Evolutionary conservation across 2,888 invertebrate species (phyloP), one percentile per base, ranked within the genome.

Genomic region (Brachyopa scutellaris): DNA sequence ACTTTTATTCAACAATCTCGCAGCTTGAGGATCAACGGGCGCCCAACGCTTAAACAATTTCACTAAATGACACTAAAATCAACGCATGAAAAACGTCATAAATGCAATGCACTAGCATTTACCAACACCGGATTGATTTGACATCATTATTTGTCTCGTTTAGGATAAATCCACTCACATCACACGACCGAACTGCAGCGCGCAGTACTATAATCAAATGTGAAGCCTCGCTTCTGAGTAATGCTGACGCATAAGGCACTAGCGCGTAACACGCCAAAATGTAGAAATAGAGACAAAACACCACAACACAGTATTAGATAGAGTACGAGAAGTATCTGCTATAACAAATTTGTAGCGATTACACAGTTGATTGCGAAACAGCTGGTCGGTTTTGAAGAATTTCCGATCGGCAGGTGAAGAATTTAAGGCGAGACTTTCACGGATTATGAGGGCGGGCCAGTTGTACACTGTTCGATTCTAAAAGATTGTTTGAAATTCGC

Each of bases 261-360:
- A 74, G 80, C 80, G 76, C 76, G 80, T 76, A 80, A 80, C 69
- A 80, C 76, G 74, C 76, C 74, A 80, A 74, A 76, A 74, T 67
- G 62, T 78, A 70, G 40, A 78, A 78, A 78, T 55, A 70, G 47
- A 23, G 9, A 55, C 55, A 45, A 57, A 38, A 29, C 19, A 59
- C 21, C 26, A 53, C 26, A 64, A 26, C 38, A 66, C 47, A 23
- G 33, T 17, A 29, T 29, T 29, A 23, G 26, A 7, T 6, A 59
- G 4, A 40, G 17, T 33, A 36, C 17, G 38, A 59, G 17, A 51
- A 31, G 62, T 69, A 80, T 79, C 79, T 67, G 23, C 17, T 33
- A 49, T 51, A 57, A n/a, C n/a, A n/a, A n/a, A 80, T 69, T 80
- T 59, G 59, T 64, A 80, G 26, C 69, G 72, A 80, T 80, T 80